A percentile compares a stretch with the other conserved stretches of the same genome.
Conservation (phyloP, 2,888 invertebrate species). For the Drosophila subquinaria region DNA sequence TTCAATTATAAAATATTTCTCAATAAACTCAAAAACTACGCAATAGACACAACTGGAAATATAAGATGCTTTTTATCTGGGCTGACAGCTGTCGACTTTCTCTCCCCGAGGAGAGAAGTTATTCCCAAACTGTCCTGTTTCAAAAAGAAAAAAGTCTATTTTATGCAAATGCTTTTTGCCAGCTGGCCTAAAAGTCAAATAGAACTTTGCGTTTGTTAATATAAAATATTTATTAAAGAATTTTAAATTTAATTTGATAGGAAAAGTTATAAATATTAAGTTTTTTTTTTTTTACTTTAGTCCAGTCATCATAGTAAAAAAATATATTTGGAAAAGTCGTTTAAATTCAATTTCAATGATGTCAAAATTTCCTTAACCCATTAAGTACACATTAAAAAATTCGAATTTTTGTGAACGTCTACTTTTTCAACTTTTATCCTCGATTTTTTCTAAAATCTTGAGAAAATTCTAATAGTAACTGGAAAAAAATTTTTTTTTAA, state of each 20-base stretch:
- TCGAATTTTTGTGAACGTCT: too few species aligned
- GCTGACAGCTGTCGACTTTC: conserved; percentile 36
- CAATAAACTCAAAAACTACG: conserved; percentile 16
- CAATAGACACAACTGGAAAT: conserved; percentile 1
- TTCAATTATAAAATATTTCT: conserved; percentile 43
- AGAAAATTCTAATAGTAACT: too few species aligned
- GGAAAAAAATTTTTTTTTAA: too few species aligned
- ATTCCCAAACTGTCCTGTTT: conserved; percentile 5
- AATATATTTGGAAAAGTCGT: too few species aligned
- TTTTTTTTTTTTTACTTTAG: too few species aligned
- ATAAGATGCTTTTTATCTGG: conserved; percentile 19
- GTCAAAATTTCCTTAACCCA: too few species aligned
- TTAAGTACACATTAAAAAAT: too few species aligned
- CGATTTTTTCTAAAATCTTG: too few species aligned
- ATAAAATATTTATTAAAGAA: neutral
- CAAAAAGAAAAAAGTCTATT: conserved; percentile 39
- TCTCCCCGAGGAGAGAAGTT: conserved; percentile 1
- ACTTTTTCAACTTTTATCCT: too few species aligned
- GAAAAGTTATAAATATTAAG: neutral
- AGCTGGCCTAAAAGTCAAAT: conserved; percentile 28
- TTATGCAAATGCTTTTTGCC: conserved; percentile 53
- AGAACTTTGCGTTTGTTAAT: neutral
- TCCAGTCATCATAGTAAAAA: too few species aligned
- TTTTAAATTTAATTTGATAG: neutral
- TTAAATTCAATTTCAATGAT: too few species aligned